Conservation (phyloP, 2,888 invertebrate genomes). For the Epinotia bilunana region DNA sequence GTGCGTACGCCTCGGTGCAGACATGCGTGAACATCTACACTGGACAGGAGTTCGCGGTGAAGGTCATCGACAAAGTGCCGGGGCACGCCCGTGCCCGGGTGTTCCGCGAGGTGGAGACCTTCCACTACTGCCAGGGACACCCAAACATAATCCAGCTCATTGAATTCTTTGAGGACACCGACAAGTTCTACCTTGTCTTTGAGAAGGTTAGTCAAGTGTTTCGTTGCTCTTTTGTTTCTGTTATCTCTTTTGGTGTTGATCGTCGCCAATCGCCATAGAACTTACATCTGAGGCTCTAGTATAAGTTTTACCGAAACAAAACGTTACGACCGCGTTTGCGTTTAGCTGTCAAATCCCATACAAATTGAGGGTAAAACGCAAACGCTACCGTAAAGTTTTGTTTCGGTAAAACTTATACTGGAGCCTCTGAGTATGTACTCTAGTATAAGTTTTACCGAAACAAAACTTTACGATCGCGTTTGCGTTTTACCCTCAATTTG, state of each 20-base stretch:
- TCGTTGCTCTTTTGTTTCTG: background rate
- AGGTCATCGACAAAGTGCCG: conserved; percentile 98
- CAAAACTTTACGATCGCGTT: too few species aligned
- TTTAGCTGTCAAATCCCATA: too few species aligned
- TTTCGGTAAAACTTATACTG: too few species aligned
- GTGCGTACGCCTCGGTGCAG: conserved; percentile 98
- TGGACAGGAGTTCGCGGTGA: conserved; percentile 97
- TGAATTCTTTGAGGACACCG: conserved; percentile 98
- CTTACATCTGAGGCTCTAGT: too few species aligned
- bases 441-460: too few species aligned
- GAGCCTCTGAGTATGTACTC: too few species aligned
- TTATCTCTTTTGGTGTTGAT: background rate
- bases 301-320: too few species aligned
- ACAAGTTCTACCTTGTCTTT: conserved; percentile 98
- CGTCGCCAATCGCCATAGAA: background rate
- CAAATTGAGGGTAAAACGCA: too few species aligned
- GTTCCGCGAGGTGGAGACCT: conserved; percentile 99
- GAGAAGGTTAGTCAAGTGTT: conserved; percentile 88
- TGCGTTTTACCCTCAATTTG: too few species aligned
- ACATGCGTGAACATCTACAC: conserved; percentile 96
- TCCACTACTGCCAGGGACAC: conserved; percentile 99
- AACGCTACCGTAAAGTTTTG: too few species aligned
- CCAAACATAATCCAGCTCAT: conserved; percentile 98
- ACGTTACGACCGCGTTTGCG: too few species aligned
- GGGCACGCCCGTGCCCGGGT: conserved; percentile 97